Evolutionary conservation across 2,113 vertebrate species (phyloP).

Genomic region (Blennius ocellaris): DNA sequence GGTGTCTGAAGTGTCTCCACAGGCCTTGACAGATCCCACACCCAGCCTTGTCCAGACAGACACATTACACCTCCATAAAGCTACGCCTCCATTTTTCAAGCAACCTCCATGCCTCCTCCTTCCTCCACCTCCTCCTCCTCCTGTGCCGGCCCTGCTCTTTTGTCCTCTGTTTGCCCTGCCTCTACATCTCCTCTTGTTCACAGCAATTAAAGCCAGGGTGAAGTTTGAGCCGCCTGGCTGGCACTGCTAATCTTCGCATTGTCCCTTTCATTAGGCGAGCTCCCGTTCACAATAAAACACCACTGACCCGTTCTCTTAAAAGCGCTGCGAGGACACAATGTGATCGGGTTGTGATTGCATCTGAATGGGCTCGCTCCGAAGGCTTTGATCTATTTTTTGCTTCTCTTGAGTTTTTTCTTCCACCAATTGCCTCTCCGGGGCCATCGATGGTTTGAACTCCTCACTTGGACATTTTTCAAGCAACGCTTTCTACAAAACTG

Average conservation of each 20-base stretch:
- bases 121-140: conserved; percentile 70
- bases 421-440: conserved; percentile 38
- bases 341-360: conserved; percentile 86
- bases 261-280: conserved; percentile 89
- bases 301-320: conserved; percentile 86
- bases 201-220: conserved; percentile 88
- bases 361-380: conserved; percentile 81
- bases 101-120: conserved; percentile 63
- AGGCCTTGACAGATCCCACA: conserved; percentile 60
- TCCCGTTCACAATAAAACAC: conserved; percentile 85
- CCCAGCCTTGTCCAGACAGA: conserved; percentile 55
- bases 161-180: conserved; percentile 84
- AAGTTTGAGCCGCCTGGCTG: conserved; percentile 87
- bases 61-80: conserved; percentile 65
- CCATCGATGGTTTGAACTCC: conserved; percentile 57
- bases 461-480: conserved; percentile 63
- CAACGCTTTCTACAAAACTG: conserved; percentile 44
- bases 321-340: conserved; percentile 82
- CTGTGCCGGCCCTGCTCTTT: conserved; percentile 72
- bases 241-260: conserved; percentile 89
- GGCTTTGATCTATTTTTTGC: conserved; percentile 89
- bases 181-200: conserved; percentile 85
- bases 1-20: conserved; percentile 25
- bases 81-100: conserved; percentile 61
- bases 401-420: conserved; percentile 26